Evolutionary conservation across 2,113 vertebrate species (phyloP), one percentile per base, ranked within the genome.

Genomic region (Mus pahari): DNA sequence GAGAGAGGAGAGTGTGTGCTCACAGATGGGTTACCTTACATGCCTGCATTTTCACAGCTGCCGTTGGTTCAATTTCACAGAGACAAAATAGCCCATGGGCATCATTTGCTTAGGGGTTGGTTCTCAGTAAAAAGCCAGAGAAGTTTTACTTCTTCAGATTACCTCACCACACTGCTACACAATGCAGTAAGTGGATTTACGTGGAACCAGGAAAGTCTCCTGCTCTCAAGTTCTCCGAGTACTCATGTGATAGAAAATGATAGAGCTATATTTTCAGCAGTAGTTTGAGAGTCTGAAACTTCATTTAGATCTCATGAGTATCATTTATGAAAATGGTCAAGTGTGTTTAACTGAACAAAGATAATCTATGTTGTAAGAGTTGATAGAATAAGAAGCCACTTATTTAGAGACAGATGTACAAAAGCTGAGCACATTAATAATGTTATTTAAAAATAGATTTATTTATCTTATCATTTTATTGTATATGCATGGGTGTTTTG

Each of bases 31-130:
- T 95, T 96, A 78, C 86, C 90, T 95, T 94, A 62, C 62, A 42
- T 50, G 48, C 77, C 70, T 93, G 79, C 91, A 60, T 96, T 96
- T 94, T 96, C 94, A 88, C 75, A 89, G 93, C 96, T 96, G 74
- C 95, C 81, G 50, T 14, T 70, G 39, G 45, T 95, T 97, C 96
- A 92, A 88, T 92, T 71, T 93, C 95, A 94, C 71, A 96, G 93
- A 90, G 83, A 8, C 75, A 74, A 48, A 90, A 90, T 45, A 83
- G 66, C 86, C 48, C 86, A 28, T 58, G 87, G 68, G 89, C 71
- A 90, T 94, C 26, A 91, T 89, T 92, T 83, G 66, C 92, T 95
- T 92, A 92, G 90, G 71, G 75, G 82, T 90, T 96, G 62, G 93
- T 95, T 96, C 39, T 94, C 90, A 87, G 93, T 89, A 74, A 91